These are phyloP conservation scores for Lasioglossum albipes DNA, from an alignment of 1,140 invertebrate species.

Conservation along the genomic window DNA sequence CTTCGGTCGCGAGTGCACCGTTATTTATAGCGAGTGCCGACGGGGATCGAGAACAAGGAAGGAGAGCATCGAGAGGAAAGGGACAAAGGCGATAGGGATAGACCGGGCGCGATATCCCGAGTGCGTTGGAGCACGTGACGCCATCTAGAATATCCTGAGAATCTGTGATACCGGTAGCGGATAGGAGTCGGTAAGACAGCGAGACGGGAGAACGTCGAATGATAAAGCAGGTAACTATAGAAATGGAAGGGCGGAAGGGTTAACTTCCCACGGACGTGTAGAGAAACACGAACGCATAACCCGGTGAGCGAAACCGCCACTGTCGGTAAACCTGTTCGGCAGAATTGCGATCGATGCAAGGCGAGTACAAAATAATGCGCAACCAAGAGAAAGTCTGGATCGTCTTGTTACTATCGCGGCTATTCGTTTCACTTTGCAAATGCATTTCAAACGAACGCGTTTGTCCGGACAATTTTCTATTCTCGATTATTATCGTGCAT, in stretches of 20 bases:
- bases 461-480: background rate
- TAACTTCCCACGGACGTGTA: slow-evolving; percentile 30
- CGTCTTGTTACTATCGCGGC: background rate
- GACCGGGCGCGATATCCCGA: no score
- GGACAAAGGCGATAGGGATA: background rate
- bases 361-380: background rate
- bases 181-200: background rate
- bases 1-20: background rate
- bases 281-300: background rate
- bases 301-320: background rate
- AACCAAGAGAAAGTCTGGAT: slow-evolving; percentile 22
- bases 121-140: background rate
- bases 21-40: slow-evolving; percentile 17
- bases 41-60: background rate
- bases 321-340: slow-evolving; percentile 13
- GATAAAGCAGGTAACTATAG: slow-evolving; percentile 13
- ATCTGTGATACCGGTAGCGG: background rate
- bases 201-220: background rate
- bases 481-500: background rate
- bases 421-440: slow-evolving; percentile 1
- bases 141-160: background rate
- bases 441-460: background rate
- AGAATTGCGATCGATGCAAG: background rate
- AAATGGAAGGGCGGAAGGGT: slow-evolving; percentile 2
- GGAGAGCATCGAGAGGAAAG: background rate